A percentile compares a stretch with the other conserved stretches of the same genome.
phyloP scores from a whole-genome alignment of 2,888 invertebrate species.

The Taphrorychus bicolor region DNA sequence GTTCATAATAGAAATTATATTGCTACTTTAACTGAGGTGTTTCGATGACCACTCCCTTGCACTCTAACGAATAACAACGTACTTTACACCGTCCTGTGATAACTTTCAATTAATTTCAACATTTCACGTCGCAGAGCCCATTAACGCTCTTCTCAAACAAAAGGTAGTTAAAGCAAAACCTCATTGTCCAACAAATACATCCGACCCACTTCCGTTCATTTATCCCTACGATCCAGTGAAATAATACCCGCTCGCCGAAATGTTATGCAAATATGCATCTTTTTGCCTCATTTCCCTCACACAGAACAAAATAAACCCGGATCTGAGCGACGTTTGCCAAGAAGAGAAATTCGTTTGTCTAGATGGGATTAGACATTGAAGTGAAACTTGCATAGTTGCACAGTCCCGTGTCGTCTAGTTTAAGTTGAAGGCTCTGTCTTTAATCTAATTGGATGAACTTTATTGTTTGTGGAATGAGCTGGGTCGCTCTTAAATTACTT shows the following conservation, averaged over 20 bases:
- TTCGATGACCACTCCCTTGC: too few species aligned
- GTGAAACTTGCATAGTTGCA: constrained; percentile 36
- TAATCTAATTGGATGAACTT: constrained; percentile 42
- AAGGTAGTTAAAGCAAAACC: background rate
- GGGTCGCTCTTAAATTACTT: constrained; percentile 27
- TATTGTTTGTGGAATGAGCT: constrained; percentile 37
- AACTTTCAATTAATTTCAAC: too few species aligned
- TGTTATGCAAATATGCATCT: constrained; percentile 34
- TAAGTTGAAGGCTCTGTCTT: constrained; percentile 38
- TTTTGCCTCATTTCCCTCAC: constrained; percentile 33
- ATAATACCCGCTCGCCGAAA: background rate
- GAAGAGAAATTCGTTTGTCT: constrained; percentile 36
- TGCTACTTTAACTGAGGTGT: too few species aligned
- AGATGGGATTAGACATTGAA: constrained; percentile 38
- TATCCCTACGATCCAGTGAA: background rate
- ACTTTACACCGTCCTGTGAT: too few species aligned
- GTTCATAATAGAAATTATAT: too few species aligned
- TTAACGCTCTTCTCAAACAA: too few species aligned
- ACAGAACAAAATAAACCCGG: constrained; percentile 37
- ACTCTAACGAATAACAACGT: too few species aligned
- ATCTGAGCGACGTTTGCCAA: constrained; percentile 35
- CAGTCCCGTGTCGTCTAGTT: constrained; percentile 36
- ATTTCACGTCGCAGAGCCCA: too few species aligned
- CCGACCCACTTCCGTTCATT: background rate
- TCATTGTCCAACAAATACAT: background rate